Evolutionary conservation across 2,888 invertebrate genomes (phyloP), one percentile per base, ranked within the genome.

Genomic region (Terebella lapidaria): DNA sequence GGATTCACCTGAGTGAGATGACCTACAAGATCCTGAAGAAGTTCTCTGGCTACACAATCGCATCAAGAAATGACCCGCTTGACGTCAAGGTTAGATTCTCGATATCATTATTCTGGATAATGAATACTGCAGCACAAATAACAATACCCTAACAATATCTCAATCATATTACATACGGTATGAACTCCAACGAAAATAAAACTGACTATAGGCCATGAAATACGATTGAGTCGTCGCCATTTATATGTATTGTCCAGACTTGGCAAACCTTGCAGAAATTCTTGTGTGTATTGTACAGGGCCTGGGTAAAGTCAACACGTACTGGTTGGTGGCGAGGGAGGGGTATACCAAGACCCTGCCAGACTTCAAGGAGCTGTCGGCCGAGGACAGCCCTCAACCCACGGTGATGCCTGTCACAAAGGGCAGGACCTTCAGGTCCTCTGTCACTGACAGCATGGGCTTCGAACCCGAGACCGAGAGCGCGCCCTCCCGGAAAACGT

Each of bases 281-380:
- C n/a, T n/a, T n/a, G n/a, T n/a, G n/a, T n/a, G n/a, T n/a, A n/a
- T n/a, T n/a, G n/a, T n/a, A n/a, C n/a, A 76, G 76, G 76, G 76
- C 2, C 72, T 73, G 56, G 75, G 75, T 10, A 28, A 46, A 54
- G 74, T 75, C 71, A 67, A 64, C 47, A 74, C 75, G 1, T 74
- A 71, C 64, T 77, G 75, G 75, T 59, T 77, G 49, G 54, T 65
- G 2, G 71, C 53, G 1, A 42, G 55, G 18, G 58, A 64, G 29
- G 56, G 53, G n/a, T 65, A 57, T 30, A 29, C 29, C 49, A 56
- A 52, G 29, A 53, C 57, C 0, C 28, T 59, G 24, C 65, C 65
- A 18, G 49, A 63, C 54, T 62, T 61, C 30, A n/a, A 45, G 10
- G 51, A 42, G 2, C 51, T 64, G 28, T 30, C 30, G n/a, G 20